These are phyloP conservation scores for Eptatretus atami DNA, from an alignment of 2,797 vertebrate genomes.

Conservation along the genomic window DNA sequence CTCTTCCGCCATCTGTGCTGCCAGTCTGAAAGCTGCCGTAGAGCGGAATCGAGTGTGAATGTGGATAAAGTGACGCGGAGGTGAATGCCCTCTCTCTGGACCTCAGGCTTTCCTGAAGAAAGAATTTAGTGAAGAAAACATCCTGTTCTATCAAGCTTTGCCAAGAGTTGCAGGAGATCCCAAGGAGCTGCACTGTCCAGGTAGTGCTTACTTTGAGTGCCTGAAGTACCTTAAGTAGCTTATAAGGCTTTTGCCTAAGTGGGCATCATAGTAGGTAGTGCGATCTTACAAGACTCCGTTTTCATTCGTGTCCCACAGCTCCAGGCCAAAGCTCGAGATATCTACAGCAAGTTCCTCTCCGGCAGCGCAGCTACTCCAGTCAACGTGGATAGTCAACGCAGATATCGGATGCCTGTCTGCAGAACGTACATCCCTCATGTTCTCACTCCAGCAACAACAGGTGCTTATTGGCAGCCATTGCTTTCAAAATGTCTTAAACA, in stretches of 20 bases:
- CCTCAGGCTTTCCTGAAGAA: constrained; percentile 60
- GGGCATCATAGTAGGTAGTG: background rate
- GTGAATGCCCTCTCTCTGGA: too few species aligned
- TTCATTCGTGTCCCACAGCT: constrained; percentile 1
- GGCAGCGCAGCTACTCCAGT: constrained; percentile 39
- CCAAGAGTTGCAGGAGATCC: constrained; percentile 57
- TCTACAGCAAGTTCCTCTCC: constrained; percentile 56
- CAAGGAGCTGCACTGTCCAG: constrained; percentile 25
- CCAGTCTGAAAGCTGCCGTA: too few species aligned
- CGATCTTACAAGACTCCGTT: background rate
- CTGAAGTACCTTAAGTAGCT: background rate
- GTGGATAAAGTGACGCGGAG: too few species aligned
- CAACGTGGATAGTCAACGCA: constrained; percentile 62
- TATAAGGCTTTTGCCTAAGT: background rate
- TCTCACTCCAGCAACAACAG: constrained; percentile 57
- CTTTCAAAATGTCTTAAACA: too few species aligned
- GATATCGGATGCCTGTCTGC: constrained; percentile 41
- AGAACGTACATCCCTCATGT: constrained; percentile 45
- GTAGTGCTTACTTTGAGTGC: constrained; percentile 15
- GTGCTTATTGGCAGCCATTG: constrained; percentile 12
- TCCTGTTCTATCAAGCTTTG: constrained; percentile 83
- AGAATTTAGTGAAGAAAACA: constrained; percentile 82
- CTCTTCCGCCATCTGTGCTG: too few species aligned
- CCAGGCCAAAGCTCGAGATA: constrained; percentile 31
- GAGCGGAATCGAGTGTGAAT: too few species aligned